Base-by-base conservation (phyloP, 2,888 invertebrate genomes). In the Synanthedon tipuliformis region DNA sequence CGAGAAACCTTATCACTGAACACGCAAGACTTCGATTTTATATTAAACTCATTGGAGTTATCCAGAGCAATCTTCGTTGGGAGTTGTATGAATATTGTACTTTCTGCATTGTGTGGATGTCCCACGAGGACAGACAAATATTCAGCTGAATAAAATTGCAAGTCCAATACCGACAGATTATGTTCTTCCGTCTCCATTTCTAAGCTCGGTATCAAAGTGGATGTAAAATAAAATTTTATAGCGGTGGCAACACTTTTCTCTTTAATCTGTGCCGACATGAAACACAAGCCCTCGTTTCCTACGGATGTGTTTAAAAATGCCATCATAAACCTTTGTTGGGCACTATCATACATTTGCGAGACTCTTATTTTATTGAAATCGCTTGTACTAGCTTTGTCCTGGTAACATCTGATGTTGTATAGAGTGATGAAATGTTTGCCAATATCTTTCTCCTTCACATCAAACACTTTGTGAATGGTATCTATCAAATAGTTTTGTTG, bases 71-170 rank as follows among this genome's bases (percentile, higher is more conserved):
- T 61, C 77, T 88, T 74, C 51, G 83, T 52, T 61, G 90, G 78
- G 56, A 89, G 59, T 72, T 90, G 81, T 57, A 87, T 68, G 66
- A 89, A 89, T 59, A 88, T 72, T 10, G 85, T 78, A 58, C 69
- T 78, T 52, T 87, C 84, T 51, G 71, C 78, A 59, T 68, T 70
- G 49, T 68, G 68, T 7, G 86, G 81, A 61, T 90, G 90, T 72
- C 90, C 89, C 13, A 92, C 74, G 15, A 95, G 76, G 40, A 95
- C 74, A n/a, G 95, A 94, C 16, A 95, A 71, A 53, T 91, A 90
- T 56, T 91, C 91, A 50, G 88, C 69, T 0, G 92, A 92, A 77
- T 95, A 95, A 75, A 95, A 94, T 69, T 95, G 92, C 27, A 94
- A 69, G 73, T 95, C 94, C 27, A 91, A 74, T 50, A 94, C 82